These are phyloP conservation scores for Drosophila anomalata DNA, from an alignment of 2,888 invertebrate species.

Conservation along the genomic window DNA sequence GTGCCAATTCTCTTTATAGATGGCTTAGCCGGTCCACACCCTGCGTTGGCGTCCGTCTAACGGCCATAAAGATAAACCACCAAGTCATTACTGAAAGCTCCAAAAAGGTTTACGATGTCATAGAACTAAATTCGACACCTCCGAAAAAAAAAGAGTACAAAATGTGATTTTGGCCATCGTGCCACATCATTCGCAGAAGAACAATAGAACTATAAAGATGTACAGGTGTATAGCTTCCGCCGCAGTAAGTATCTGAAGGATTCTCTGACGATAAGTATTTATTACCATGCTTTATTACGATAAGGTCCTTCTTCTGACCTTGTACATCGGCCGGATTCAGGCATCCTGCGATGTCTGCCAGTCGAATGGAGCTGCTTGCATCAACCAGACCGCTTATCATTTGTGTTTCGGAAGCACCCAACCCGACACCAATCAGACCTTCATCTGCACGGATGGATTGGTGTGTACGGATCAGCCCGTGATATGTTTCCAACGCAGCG, in stretches of 20 bases:
- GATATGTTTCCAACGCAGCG: conserved; percentile 80
- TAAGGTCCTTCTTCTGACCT: conserved; percentile 2
- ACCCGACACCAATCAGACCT: conserved; percentile 68
- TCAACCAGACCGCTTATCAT: conserved; percentile 76
- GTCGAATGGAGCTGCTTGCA: conserved; percentile 75
- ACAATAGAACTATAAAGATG: conserved; percentile 12
- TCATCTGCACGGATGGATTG: conserved; percentile 75
- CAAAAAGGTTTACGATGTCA: conserved; percentile 11
- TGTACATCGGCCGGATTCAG: conserved; percentile 12
- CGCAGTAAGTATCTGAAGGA: conserved; percentile 1
- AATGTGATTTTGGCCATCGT: background rate
- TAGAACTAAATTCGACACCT: conserved; percentile 35
- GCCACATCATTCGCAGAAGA: conserved; percentile 27
- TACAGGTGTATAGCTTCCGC: conserved; percentile 3
- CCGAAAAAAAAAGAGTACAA: conserved; percentile 13
- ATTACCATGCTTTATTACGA: background rate
- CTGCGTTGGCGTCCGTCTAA: conserved; percentile 15
- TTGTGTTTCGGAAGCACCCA: conserved; percentile 71
- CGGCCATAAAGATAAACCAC: conserved; percentile 40
- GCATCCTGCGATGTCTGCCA: conserved; percentile 75
- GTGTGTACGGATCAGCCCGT: conserved; percentile 74
- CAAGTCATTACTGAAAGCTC: conserved; percentile 26
- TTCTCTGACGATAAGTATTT: background rate
- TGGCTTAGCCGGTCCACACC: conserved; percentile 27
- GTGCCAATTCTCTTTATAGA: conserved; percentile 39